A percentile compares a stretch with the other conserved stretches of the same genome.
Conservation (phyloP, 2,888 invertebrate genomes). For the Sphaeridia pumilis region DNA sequence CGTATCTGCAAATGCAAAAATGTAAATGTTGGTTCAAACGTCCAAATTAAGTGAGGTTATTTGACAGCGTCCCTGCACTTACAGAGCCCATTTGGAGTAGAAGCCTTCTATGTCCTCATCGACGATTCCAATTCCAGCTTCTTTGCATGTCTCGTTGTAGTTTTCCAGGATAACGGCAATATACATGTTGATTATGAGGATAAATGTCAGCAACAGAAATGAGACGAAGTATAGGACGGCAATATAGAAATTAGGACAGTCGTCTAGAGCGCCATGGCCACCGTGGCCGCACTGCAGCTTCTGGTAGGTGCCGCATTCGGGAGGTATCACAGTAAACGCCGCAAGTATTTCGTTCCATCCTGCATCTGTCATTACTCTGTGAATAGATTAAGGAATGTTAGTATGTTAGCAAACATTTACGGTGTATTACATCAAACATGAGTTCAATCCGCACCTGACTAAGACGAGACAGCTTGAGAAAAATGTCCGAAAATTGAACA, state of each 20-base stretch:
- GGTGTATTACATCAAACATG: no score
- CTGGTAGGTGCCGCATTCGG: slow-evolving; percentile 30
- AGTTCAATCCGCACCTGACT: slow-evolving; percentile 67
- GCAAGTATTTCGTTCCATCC: slow-evolving; percentile 95
- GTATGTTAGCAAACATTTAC: no score
- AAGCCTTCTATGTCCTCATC: slow-evolving; percentile 97
- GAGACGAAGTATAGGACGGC: slow-evolving; percentile 88
- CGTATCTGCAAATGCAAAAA: slow-evolving; percentile 66
- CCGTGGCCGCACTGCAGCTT: slow-evolving; percentile 26
- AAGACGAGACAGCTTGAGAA: slow-evolving; percentile 83
- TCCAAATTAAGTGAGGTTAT: no score
- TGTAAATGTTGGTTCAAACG: no score
- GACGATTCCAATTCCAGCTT: slow-evolving; percentile 91
- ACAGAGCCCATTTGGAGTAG: slow-evolving; percentile 78
- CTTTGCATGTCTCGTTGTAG: slow-evolving; percentile 93
- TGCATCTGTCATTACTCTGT: slow-evolving; percentile 81
- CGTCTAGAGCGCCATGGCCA: neutral
- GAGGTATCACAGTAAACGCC: slow-evolving; percentile 55
- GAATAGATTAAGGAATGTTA: no score
- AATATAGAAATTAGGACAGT: slow-evolving; percentile 1
- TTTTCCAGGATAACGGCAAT: slow-evolving; percentile 95
- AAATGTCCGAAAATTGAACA: slow-evolving; percentile 92
- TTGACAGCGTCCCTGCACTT: no score
- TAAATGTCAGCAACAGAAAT: slow-evolving; percentile 89
- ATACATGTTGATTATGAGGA: slow-evolving; percentile 98